Evolutionary conservation across 64 coral and sea anemone species (phyloP).

Genomic region (Pocillopora damicornis): DNA sequence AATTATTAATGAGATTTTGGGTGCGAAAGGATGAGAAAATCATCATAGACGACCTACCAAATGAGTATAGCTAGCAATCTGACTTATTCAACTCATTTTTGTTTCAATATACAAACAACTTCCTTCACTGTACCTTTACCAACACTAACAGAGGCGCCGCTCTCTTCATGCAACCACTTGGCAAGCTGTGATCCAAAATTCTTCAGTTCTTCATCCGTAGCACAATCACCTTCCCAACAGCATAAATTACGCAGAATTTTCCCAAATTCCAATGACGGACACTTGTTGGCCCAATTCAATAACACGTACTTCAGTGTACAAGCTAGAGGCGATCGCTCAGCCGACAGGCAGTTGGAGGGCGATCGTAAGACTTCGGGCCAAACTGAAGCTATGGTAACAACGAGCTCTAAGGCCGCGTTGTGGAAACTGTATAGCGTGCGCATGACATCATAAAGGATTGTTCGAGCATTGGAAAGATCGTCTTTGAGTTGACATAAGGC

Average conservation of each 20-base stretch:
- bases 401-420: constrained; percentile 14
- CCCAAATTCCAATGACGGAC: constrained; percentile 7
- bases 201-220: neutral
- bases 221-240: constrained; percentile 6
- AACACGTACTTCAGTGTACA: constrained; percentile 4
- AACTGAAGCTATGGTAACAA: constrained; percentile 60
- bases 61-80: too few relatives aligned
- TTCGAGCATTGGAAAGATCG: constrained; percentile 27
- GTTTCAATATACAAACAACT: neutral
- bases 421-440: constrained; percentile 39
- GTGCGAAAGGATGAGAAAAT: too few relatives aligned
- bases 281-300: neutral
- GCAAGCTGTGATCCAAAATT: neutral
- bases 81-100: too few relatives aligned
- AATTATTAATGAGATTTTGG: too few relatives aligned
- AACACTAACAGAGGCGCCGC: neutral
- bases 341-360: neutral
- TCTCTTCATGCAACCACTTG: neutral
- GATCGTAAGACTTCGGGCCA: constrained; percentile 48
- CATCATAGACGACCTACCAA: too few relatives aligned
- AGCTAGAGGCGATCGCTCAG: constrained; percentile 2
- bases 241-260: constrained; percentile 27
- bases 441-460: constrained; percentile 70
- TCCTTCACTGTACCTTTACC: neutral
- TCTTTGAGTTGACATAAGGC: constrained; percentile 47